Evolutionary conservation across 1,140 invertebrate genomes (phyloP), one percentile per base, ranked within the genome.

Genomic region (Lepidurus packardi): DNA sequence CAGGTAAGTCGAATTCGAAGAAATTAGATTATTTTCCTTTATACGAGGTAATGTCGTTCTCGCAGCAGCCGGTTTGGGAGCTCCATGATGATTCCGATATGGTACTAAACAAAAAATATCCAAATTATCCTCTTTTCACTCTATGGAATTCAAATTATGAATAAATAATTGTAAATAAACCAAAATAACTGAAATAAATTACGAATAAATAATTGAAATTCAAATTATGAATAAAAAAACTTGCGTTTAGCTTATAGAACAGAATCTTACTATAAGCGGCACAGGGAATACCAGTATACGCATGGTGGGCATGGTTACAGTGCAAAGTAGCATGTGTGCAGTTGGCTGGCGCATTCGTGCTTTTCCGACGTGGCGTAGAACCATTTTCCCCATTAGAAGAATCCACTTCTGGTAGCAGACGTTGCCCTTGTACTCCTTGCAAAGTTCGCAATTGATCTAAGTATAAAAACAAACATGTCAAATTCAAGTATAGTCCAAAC

Each of bases 281-380:
- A 84, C 92, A 93, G 44, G 94, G 94, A 73, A 95, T 89, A 21
- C 93, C 94, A 7, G 93, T 95, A 84, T 96, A 96, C 73, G 94
- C 94, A 84, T 95, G 94, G 16, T 93, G 92, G 4, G 93, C 93
- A 83, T 96, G 94, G 83, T 92, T 93, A 83, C 94, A 96, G 6
- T 79, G 45, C 45, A 92, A 86, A 77, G 89, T 85, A 11, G 89
- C 89, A 81, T 90, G 81, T 5, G 79, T 79, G 73, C 74, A 78
- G n/a, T 77, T 90, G 79, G 89, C 87, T 13, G 78, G 77, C 1
- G 75, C 7, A 24, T 10, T 53, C 44, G 74, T 10, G 45, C 83
- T 81, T 44, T 81, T 81, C 65, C 81, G 80, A 45, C 80, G 78
- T 13, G 81, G 82, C 80, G 45, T 82, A n/a, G 44, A 83, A 73